Base-by-base conservation (phyloP, 2,113 vertebrate species). In the Danionella cerebrum region DNA sequence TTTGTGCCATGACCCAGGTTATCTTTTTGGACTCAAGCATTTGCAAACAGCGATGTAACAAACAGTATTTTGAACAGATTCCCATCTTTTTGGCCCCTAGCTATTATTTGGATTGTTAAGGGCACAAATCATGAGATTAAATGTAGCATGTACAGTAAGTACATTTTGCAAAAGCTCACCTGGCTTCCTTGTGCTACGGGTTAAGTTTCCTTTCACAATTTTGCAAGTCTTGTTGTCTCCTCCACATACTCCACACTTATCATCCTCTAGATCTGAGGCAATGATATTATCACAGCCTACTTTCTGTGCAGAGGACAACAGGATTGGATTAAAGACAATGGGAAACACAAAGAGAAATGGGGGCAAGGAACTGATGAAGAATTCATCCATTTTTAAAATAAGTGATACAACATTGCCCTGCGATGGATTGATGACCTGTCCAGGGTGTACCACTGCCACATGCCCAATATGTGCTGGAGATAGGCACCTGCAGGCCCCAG, bases 241-340 rank as follows among this genome's bases (percentile, higher is more conserved):
- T 53, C 91, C 94, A 63, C 96, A 99, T 59, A 95, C 87, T 0
- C 96, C 96, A 65, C 96, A 99, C 31, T 92, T 91, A 75, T 99
- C 96, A 54, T 98, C 93, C 76, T 94, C 92, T 74, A 87, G 86
- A 0, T 89, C 91, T 6, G 96, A 99, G 3, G 95, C 93, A 1
- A 99, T 92, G 71, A 93, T 89, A 12, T 92, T 88, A 8, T 99
- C 96, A 53, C 96, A 98, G 25, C 96, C 96, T 6, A 99, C 93
- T 81, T 97, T 96, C 96, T 99, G 85, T 52, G 65, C 70, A 76
- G 48, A 69, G 19, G 51, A 9, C 41, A 58, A n/a, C n/a, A n/a
- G n/a, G n/a, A n/a, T n/a, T n/a, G 12, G 13, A 45, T 36, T n/a
- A 18, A 52, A 64, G 10, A 25, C 13, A 44, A 18, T 39, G n/a